Evolutionary conservation across 1,140 invertebrate genomes (phyloP), one percentile per base, ranked within the genome.

Genomic region (Leptestheria dahalacensis): DNA sequence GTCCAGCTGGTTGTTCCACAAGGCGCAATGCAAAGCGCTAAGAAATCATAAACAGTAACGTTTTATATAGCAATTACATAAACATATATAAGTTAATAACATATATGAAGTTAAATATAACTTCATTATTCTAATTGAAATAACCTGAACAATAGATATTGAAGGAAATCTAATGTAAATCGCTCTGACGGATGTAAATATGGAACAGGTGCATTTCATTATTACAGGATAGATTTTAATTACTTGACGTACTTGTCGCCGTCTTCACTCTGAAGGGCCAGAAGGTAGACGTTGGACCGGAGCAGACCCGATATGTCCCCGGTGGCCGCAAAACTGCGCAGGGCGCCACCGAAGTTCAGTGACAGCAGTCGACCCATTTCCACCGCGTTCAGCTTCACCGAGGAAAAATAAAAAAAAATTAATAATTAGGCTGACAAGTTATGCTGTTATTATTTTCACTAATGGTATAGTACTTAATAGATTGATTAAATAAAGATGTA

Each of bases 21-120:
- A 61, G 18, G 70, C 66, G 51, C 65, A 66, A 29, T 73, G 72
- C 10, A 74, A 60, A 11, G 68, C 64, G 0, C 71, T 69, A 60
- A 72, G 69, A 6, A 72, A 59, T 20, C 69, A 52, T 4, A 64
- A 61, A 58, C n/a, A n/a, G n/a, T n/a, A n/a, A n/a, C n/a, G n/a
- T n/a, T n/a, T n/a, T n/a, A n/a, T n/a, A n/a, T n/a, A n/a, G n/a
- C n/a, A n/a, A n/a, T n/a, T n/a, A n/a, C n/a, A n/a, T n/a, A n/a
- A n/a, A n/a, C n/a, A n/a, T n/a, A n/a, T n/a, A n/a, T n/a, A n/a
- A n/a, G n/a, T n/a, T n/a, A n/a, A n/a, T n/a, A n/a, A n/a, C n/a
- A n/a, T n/a, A n/a, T n/a, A n/a, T n/a, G n/a, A n/a, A n/a, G n/a
- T n/a, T n/a, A n/a, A n/a, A n/a, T n/a, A n/a, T n/a, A n/a, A n/a